Evolutionary conservation across 2,888 invertebrate genomes (phyloP).

Genomic region (Lomographa bimaculata): DNA sequence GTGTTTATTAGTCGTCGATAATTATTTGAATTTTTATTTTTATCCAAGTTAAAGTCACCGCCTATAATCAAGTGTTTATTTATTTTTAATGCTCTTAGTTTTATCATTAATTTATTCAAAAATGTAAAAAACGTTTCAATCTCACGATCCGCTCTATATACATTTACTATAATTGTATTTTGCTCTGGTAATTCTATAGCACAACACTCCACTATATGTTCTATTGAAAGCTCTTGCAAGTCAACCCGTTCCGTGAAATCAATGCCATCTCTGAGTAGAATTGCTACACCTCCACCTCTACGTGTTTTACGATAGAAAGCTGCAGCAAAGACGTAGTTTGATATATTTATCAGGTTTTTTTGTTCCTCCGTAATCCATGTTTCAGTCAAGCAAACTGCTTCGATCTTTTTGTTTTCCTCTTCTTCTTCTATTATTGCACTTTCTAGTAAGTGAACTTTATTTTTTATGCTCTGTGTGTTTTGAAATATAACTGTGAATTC

Average conservation of each 20-base stretch:
- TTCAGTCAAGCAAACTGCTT: slow-evolving; percentile 10
- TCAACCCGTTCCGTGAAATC: slow-evolving; percentile 2
- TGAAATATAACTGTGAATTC: slow-evolving; percentile 4
- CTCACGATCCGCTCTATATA: slow-evolving; percentile 3
- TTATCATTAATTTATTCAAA: not conserved
- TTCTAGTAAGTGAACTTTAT: slow-evolving; percentile 9
- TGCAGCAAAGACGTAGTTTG: slow-evolving; percentile 1
- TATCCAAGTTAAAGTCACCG: not conserved
- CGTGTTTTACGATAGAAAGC: not conserved
- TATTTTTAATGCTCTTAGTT: not conserved
- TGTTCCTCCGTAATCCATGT: slow-evolving; percentile 8
- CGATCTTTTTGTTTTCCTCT: not conserved
- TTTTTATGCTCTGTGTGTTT: slow-evolving; percentile 8
- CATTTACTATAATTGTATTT: slow-evolving; percentile 1
- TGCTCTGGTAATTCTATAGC: slow-evolving; percentile 6
- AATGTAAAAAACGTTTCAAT: slow-evolving; percentile 6
- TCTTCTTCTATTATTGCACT: not conserved
- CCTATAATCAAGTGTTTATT: slow-evolving; percentile 6
- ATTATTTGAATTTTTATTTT: not conserved
- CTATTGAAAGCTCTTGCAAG: not conserved
- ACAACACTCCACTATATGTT: slow-evolving; percentile 4
- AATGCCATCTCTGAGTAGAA: slow-evolving; percentile 1
- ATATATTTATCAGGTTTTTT: slow-evolving; percentile 2
- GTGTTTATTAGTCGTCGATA: not conserved
- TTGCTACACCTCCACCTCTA: slow-evolving; percentile 9